Conservation (phyloP, 1,140 invertebrate species). For the Calephelis virginiensis region DNA sequence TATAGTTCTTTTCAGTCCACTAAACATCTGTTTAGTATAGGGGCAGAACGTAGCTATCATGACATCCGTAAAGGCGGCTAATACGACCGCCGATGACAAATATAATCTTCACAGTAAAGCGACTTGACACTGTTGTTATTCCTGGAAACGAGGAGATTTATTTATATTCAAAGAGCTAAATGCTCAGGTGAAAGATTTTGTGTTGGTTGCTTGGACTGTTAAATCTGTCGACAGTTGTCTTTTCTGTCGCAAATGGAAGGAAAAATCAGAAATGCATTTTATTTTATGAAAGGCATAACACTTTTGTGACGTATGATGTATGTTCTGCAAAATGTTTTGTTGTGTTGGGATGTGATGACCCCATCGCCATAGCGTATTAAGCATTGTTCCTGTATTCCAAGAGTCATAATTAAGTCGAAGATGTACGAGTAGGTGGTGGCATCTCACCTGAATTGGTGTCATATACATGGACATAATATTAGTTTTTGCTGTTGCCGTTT, state of each 20-base stretch:
- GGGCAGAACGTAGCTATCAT: slow-evolving; percentile 3
- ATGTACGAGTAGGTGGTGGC: too few relatives aligned
- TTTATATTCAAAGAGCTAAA: slow-evolving; percentile 69
- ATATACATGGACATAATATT: too few relatives aligned
- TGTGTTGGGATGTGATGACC: too few relatives aligned
- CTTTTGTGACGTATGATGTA: too few relatives aligned
- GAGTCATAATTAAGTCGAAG: too few relatives aligned
- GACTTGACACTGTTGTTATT: slow-evolving; percentile 66
- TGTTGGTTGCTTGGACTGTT: slow-evolving; percentile 57
- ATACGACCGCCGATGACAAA: slow-evolving; percentile 62
- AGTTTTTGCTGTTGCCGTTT: too few relatives aligned
- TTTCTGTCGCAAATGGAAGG: background rate
- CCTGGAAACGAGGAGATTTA: slow-evolving; percentile 55
- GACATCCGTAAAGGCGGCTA: slow-evolving; percentile 19
- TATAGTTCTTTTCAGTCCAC: slow-evolving; percentile 8
- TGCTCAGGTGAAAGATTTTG: slow-evolving; percentile 71
- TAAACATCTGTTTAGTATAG: slow-evolving; percentile 5
- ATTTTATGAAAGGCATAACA: background rate
- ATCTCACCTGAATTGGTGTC: too few relatives aligned
- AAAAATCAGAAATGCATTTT: background rate
- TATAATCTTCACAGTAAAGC: slow-evolving; percentile 62
- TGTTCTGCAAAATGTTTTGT: too few relatives aligned
- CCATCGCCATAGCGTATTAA: too few relatives aligned
- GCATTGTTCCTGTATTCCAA: too few relatives aligned
- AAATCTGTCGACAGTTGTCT: slow-evolving; percentile 55